Evolutionary conservation across 1,140 invertebrate species (phyloP), one percentile per base, ranked within the genome.

Genomic region (Plodia interpunctella): DNA sequence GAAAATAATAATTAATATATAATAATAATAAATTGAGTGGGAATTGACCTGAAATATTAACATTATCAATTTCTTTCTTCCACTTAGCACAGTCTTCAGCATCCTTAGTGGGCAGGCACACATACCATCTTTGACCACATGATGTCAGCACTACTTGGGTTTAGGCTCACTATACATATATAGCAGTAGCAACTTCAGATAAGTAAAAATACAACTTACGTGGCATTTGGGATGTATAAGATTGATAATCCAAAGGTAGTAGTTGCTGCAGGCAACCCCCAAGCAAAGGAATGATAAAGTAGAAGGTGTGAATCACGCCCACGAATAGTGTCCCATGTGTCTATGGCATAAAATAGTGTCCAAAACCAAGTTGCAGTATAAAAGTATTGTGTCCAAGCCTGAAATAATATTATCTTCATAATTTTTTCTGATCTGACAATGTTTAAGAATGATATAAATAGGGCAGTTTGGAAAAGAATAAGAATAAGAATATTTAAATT

Each of bases 311-410:
- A 91, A 19, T 92, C 84, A 74, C 91, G 86, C 57, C 95, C 93
- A 52, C 91, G 90, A 25, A 96, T 81, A 19, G 94, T 84, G 20
- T 93, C 82, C 79, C 92, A 93, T 80, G 95, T 95, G 70, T 97
- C 95, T 49, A 96, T 90, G 2, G 95, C 95, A 82, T 96, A 97
- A 71, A 93, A 94, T 15, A 96, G 87, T 4, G 95, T 97, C 95
- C 95, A 97, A 54, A 95, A 91, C 93, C 95, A 96, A 0, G 95
- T 95, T 9, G 94, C 93, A 70, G 94, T 95, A 70, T 96, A 97
- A 80, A 96, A 97, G 76, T 95, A 96, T 75, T 96, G 94, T 21
- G 94, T 96, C 93, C 94, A 95, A 8, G 94, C 94, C 95, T 96
- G 68, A 60, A 91, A 90, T 25, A 21, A 44, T 44, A 44, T 15